These are phyloP conservation scores for Saccopteryx bilineata DNA, from an alignment of 2,113 vertebrate genomes.

Conservation along the genomic window DNA sequence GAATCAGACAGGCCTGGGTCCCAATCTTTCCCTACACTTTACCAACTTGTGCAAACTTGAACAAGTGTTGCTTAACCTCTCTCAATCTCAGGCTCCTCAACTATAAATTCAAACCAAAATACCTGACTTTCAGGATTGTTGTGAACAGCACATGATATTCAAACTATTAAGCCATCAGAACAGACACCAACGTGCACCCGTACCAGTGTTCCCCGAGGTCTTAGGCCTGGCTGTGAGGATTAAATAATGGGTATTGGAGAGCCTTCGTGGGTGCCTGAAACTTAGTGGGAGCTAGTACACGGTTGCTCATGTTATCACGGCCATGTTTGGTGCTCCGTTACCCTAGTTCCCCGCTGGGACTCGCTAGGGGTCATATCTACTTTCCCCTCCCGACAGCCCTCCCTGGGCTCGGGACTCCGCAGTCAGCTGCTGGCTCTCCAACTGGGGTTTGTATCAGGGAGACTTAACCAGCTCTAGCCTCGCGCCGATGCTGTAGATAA, in stretches of 20 bases:
- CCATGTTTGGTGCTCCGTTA: neutral
- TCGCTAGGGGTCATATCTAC: neutral
- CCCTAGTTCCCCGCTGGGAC: fast-evolving
- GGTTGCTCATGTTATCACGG: too few species aligned
- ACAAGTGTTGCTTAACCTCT: neutral
- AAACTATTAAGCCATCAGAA: neutral
- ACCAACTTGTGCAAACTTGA: too few species aligned
- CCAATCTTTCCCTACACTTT: neutral
- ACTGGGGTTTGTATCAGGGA: neutral
- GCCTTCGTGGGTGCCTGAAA: neutral
- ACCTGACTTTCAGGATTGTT: neutral
- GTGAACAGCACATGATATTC: neutral
- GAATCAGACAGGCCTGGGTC: neutral
- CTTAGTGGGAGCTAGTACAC: too few species aligned
- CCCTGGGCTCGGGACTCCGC: neutral
- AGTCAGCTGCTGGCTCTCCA: neutral
- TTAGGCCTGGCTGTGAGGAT: neutral
- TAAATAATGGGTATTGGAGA: neutral
- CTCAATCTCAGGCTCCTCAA: neutral
- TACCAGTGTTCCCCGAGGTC: neutral
- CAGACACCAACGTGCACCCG: fast-evolving
- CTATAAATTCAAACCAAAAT: neutral
- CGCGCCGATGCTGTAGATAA: fast-evolving
- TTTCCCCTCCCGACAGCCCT: neutral
- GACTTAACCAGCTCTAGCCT: neutral